Evolutionary conservation across 2,888 invertebrate species (phyloP).

Genomic region (Strigamia transsilvanica): DNA sequence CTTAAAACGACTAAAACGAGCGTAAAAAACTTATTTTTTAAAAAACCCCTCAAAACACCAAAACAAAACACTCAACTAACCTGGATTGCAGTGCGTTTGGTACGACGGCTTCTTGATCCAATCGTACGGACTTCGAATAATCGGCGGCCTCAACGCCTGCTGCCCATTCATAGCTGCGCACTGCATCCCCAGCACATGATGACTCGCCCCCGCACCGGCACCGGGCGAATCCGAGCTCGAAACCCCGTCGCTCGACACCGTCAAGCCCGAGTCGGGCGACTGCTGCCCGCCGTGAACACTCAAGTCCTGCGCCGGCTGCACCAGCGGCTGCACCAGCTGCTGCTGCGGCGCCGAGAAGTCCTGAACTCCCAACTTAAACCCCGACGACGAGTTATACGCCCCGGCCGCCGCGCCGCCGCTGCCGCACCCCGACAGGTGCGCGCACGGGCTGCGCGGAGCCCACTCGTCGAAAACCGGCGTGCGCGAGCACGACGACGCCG

Average conservation of each 20-base stretch:
- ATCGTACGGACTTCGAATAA: slow-evolving; percentile 82
- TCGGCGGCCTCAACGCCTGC: slow-evolving; percentile 69
- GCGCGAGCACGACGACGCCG: background rate
- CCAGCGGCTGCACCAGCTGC: no score
- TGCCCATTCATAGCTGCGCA: slow-evolving; percentile 65
- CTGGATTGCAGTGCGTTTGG: slow-evolving; percentile 83
- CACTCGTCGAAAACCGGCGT: slow-evolving; percentile 5
- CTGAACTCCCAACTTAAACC: background rate
- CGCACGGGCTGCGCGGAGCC: background rate
- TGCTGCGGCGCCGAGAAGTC: background rate
- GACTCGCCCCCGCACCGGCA: slow-evolving; percentile 60
- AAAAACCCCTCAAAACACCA: no score
- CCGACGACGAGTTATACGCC: background rate
- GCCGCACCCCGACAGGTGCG: background rate
- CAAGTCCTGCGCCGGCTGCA: slow-evolving; percentile 16
- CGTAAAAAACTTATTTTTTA: no score
- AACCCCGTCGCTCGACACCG: slow-evolving; percentile 69
- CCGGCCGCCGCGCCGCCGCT: background rate
- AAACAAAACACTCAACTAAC: slow-evolving; percentile 69
- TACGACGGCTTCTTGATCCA: slow-evolving; percentile 93
- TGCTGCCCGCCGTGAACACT: slow-evolving; percentile 54
- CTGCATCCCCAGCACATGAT: slow-evolving; percentile 64
- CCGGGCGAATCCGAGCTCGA: slow-evolving; percentile 66
- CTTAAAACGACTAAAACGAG: no score
- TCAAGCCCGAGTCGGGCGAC: slow-evolving; percentile 64